phyloP scores from a whole-genome alignment of 2,113 vertebrate species.

The Odocoileus hemionus region DNA sequence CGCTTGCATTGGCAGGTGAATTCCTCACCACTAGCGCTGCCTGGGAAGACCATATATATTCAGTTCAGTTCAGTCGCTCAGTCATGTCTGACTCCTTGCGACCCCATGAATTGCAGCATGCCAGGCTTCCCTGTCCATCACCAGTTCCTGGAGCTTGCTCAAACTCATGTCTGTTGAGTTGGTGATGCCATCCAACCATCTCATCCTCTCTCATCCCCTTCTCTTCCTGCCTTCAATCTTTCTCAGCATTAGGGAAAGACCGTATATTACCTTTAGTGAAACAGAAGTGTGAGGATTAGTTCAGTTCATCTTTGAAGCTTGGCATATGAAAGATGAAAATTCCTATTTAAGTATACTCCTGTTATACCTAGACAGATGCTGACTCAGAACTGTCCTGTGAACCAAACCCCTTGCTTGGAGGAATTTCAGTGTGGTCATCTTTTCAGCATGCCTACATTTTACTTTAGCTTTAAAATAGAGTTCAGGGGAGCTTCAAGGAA shows the following conservation, averaged over 20 bases:
- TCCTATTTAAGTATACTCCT: background rate
- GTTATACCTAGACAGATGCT: background rate
- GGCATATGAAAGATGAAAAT: background rate
- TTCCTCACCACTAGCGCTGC: background rate
- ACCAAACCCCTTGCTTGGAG: background rate
- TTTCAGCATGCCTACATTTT: background rate
- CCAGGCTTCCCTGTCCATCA: background rate
- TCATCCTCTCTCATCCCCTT: background rate
- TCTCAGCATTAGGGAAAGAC: background rate
- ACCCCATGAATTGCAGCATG: background rate
- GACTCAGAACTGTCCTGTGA: background rate
- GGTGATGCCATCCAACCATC: background rate
- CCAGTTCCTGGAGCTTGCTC: background rate
- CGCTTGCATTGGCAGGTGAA: background rate
- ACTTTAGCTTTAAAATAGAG: constrained; percentile 30
- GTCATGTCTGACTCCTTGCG: background rate
- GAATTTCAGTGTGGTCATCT: background rate
- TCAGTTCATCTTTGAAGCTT: background rate
- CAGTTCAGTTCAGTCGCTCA: background rate
- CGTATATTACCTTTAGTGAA: constrained; percentile 68
- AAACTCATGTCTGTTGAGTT: background rate
- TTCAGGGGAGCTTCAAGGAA: background rate
- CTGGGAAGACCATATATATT: background rate
- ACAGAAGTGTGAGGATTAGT: background rate
- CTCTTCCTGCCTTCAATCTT: background rate